phyloP scores from a whole-genome alignment of 2,888 invertebrate genomes.

The Lamellibrachia columna region DNA sequence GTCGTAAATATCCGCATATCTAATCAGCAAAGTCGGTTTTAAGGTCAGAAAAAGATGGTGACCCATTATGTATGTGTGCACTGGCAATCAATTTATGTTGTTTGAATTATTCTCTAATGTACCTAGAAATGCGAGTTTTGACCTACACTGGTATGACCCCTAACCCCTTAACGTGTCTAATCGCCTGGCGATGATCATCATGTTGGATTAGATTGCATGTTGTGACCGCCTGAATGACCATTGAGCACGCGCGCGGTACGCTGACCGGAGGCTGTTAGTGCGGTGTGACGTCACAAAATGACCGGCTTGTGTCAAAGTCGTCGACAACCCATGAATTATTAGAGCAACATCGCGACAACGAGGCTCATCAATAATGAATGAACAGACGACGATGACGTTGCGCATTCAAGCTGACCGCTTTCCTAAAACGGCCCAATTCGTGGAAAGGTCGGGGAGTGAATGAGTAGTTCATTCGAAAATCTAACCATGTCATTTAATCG shows the following conservation, averaged over 20 bases:
- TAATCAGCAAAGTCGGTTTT: no score
- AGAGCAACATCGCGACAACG: not conserved
- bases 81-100: no score
- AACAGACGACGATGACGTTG: not conserved
- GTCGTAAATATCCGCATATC: no score
- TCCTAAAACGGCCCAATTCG: not conserved
- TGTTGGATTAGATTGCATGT: constrained; percentile 9
- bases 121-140: no score
- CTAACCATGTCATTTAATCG: not conserved
- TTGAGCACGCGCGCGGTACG: not conserved
- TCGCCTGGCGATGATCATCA: not conserved
- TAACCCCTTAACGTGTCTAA: not conserved
- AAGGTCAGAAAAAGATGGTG: no score
- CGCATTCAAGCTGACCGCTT: not conserved
- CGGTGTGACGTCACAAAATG: not conserved
- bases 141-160: no score
- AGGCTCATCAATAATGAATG: constrained; percentile 13
- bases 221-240: not conserved
- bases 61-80: no score
- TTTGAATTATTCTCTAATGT: no score
- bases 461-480: not conserved
- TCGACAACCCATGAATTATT: not conserved
- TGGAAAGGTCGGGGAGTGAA: not conserved
- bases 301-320: not conserved
- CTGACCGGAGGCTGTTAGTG: not conserved